Percentiles rank a stretch among this genome's conserved stretches.
phyloP scores from a whole-genome alignment of 2,888 invertebrate genomes.

The Maniola hyperantus region DNA sequence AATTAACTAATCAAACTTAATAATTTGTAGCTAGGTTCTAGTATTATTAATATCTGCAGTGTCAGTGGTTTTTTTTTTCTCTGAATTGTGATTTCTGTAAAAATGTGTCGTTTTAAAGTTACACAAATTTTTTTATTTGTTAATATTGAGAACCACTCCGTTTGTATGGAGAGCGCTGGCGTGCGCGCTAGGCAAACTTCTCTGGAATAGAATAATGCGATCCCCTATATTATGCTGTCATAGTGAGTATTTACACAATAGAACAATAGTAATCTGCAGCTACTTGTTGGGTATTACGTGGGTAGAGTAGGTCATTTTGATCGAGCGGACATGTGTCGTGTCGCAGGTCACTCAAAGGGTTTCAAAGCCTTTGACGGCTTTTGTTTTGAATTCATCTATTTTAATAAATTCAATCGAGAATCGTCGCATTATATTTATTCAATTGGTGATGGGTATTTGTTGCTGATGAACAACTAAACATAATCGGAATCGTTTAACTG shows the following conservation, averaged over 20 bases:
- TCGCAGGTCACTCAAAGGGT: neutral
- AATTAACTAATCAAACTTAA: too few species aligned
- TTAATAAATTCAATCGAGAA: neutral
- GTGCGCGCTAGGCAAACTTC: too few species aligned
- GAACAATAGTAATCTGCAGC: neutral
- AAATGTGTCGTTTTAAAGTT: too few species aligned
- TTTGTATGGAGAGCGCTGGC: too few species aligned
- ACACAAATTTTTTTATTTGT: too few species aligned
- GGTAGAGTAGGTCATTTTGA: neutral
- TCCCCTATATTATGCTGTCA: neutral
- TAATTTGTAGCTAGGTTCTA: too few species aligned
- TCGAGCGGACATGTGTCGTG: neutral
- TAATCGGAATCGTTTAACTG: neutral
- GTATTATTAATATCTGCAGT: too few species aligned
- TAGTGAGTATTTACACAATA: neutral
- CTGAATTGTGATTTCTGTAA: too few species aligned
- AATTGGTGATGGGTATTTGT: neutral
- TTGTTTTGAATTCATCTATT: slow-evolving; percentile 2
- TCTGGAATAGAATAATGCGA: too few species aligned
- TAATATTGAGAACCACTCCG: too few species aligned
- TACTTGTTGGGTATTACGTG: neutral
- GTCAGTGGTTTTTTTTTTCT: too few species aligned
- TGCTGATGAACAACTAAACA: neutral
- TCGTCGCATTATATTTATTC: neutral
- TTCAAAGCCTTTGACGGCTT: neutral